Percentiles rank a stretch among this genome's conserved stretches.
phyloP scores from a whole-genome alignment of 2,797 vertebrate genomes.

The Smutsia gigantea region DNA sequence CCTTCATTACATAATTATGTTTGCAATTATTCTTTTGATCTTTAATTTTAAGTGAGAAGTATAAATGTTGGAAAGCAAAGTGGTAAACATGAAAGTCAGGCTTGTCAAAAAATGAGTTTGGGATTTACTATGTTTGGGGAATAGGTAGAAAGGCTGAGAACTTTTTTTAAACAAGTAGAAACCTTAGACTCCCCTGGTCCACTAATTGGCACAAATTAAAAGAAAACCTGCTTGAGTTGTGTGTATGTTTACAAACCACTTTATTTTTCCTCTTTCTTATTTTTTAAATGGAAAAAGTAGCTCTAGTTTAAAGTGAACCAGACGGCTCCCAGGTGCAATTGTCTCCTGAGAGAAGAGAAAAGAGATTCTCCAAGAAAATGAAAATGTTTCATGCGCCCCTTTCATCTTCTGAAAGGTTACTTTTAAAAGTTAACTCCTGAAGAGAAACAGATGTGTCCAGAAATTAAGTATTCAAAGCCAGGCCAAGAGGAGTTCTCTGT shows the following conservation, averaged over 20 bases:
- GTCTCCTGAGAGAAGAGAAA: constrained; percentile 75
- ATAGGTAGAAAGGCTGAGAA: neutral
- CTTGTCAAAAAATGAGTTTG: neutral
- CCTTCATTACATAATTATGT: constrained; percentile 8
- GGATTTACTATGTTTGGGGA: neutral
- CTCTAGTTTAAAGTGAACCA: constrained; percentile 55
- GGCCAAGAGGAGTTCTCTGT: constrained; percentile 42
- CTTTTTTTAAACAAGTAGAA: neutral
- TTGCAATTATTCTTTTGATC: constrained; percentile 37
- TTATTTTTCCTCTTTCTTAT: constrained; percentile 47
- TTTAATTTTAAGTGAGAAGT: constrained; percentile 9
- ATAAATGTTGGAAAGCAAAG: neutral
- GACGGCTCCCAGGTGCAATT: constrained; percentile 60
- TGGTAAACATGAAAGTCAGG: neutral
- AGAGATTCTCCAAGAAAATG: constrained; percentile 61
- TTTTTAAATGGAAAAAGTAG: constrained; percentile 64
- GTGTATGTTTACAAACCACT: neutral
- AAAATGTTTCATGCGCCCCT: constrained; percentile 75
- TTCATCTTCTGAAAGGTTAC: constrained; percentile 78
- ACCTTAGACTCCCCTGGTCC: neutral
- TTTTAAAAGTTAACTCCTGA: constrained; percentile 77
- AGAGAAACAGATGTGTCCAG: constrained; percentile 80
- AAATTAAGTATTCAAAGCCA: constrained; percentile 75
- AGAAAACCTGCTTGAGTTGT: constrained; percentile 3
- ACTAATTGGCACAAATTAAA: constrained; percentile 52